Evolutionary conservation across 2,888 invertebrate genomes (phyloP), one percentile per base, ranked within the genome.

Genomic region (Acrocyrtus sp.): DNA sequence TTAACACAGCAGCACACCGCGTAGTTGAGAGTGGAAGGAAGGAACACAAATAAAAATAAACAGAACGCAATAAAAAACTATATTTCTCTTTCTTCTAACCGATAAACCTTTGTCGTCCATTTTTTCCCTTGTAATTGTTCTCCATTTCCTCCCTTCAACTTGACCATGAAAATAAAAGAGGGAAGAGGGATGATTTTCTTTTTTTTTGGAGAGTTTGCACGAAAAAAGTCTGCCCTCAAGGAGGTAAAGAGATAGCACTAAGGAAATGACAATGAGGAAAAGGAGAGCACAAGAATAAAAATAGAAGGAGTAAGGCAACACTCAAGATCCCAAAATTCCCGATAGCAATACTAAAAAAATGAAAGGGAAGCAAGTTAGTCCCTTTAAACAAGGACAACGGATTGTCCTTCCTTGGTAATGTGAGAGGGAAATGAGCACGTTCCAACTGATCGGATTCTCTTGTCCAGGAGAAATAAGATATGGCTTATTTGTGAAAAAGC

Each of bases 111-210:
- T 51, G 26, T 27, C n/a, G 24, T 27, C 27, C 4, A n/a, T 27
- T 51, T 51, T 51, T 26, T 12, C 17, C 26, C 24, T 26, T 61
- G 29, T 61, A 58, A 45, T 43, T 27, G 58, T 58, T 47, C 41
- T 12, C 21, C 19, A 26, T 47, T 58, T 22, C 54, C 12, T 47
- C 22, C 39, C 48, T 66, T 65, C 63, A 72, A 72, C 72, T 72
- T 72, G 72, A 72, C 72, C 65, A 60, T 72, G 72, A 72, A 72
- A 56, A n/a, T n/a, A n/a, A n/a, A n/a, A n/a, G n/a, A n/a, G n/a
- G n/a, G n/a, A n/a, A n/a, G n/a, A n/a, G n/a, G n/a, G n/a, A n/a
- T n/a, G n/a, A n/a, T n/a, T n/a, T n/a, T n/a, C n/a, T n/a, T n/a
- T 41, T 17, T 41, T 58, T n/a, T n/a, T 12, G 29, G 8, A 6